Conservation (phyloP, 2,113 vertebrate species). For the Silurus glanis region DNA sequence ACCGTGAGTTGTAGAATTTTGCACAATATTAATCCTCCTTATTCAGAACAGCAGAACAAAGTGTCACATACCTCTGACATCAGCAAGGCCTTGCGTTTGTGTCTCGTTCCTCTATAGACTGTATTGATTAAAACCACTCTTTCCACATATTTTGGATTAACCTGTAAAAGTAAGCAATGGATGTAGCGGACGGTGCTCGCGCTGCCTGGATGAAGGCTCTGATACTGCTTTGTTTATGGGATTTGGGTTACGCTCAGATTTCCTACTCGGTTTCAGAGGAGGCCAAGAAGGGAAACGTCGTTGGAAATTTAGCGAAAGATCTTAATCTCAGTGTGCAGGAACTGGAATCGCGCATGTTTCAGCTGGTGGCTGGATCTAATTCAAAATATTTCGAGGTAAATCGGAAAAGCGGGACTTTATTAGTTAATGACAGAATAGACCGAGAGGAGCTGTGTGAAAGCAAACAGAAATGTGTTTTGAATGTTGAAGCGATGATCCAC, state of each 20-base stretch:
- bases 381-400: slow-evolving; percentile 67
- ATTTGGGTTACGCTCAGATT: slow-evolving; percentile 63
- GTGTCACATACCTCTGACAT: background rate
- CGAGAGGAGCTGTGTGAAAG: slow-evolving; percentile 74
- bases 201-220: slow-evolving; percentile 17
- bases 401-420: slow-evolving; percentile 65
- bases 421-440: slow-evolving; percentile 75
- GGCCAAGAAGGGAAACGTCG: slow-evolving; percentile 67
- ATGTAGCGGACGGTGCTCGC: background rate
- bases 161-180: background rate
- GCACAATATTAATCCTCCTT: background rate
- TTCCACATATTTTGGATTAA: background rate
- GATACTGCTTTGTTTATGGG: slow-evolving; percentile 53
- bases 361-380: slow-evolving; percentile 59
- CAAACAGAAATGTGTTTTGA: slow-evolving; percentile 66
- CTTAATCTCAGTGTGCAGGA: slow-evolving; percentile 66
- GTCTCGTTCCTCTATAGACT: background rate
- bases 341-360: slow-evolving; percentile 60
- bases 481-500: slow-evolving; percentile 73
- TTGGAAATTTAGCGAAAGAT: slow-evolving; percentile 74
- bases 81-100: background rate
- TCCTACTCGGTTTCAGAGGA: slow-evolving; percentile 73
- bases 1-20: background rate
- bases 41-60: background rate
- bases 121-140: background rate